phyloP scores from a whole-genome alignment of 2,797 vertebrate genomes.

The Aotus griseimembra region DNA sequence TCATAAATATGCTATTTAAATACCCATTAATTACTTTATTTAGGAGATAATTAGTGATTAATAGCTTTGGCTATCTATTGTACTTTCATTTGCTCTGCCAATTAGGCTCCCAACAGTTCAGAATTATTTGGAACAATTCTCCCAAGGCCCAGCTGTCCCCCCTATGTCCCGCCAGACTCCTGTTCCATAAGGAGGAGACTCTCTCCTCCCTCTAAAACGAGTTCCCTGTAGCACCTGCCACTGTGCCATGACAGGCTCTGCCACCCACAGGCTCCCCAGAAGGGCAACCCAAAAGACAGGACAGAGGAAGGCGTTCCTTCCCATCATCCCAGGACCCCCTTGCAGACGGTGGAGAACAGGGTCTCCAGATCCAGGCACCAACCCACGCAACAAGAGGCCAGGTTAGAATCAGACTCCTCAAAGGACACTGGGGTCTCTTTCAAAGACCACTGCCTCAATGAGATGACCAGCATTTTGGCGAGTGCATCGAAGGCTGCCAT shows the following conservation, averaged over 20 bases:
- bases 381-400: background rate
- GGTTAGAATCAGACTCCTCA: background rate
- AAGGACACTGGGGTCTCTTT: background rate
- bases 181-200: background rate
- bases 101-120: slow-evolving; percentile 52
- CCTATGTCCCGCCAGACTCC: slow-evolving; percentile 36
- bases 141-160: slow-evolving; percentile 52
- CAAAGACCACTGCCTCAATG: background rate
- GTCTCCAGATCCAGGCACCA: background rate
- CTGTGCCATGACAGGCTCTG: background rate
- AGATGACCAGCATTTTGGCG: background rate
- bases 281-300: background rate
- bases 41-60: slow-evolving; percentile 78
- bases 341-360: background rate
- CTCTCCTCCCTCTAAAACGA: background rate
- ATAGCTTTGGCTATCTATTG: slow-evolving; percentile 74
- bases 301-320: background rate
- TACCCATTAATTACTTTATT: slow-evolving; percentile 73
- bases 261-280: background rate
- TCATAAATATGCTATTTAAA: slow-evolving; percentile 68
- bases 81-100: slow-evolving; percentile 75
- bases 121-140: slow-evolving; percentile 60
- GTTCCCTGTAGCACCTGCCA: background rate
- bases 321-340: background rate
- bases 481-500: background rate